Conservation (phyloP, 2,888 invertebrate genomes). For the Copidosoma aretas region DNA sequence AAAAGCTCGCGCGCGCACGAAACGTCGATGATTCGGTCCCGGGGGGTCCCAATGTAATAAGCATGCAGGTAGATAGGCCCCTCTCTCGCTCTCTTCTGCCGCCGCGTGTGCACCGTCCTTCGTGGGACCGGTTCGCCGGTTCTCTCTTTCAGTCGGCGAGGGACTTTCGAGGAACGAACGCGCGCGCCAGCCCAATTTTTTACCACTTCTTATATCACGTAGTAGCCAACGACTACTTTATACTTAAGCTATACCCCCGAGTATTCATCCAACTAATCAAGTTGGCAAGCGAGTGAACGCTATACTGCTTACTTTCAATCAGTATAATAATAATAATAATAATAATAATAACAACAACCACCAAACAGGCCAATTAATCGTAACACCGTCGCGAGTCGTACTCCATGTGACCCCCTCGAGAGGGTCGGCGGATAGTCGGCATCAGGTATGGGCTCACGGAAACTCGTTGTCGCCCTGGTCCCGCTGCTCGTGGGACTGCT, state of each 20-base stretch:
- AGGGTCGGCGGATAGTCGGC: not conserved
- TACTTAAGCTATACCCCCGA: no score
- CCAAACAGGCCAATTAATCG: no score
- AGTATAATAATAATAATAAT: no score
- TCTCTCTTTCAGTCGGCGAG: slow-evolving; percentile 1
- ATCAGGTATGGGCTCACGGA: slow-evolving; percentile 1
- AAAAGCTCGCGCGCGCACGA: no score
- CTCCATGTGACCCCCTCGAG: not conserved
- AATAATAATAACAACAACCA: no score
- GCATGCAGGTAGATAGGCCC: not conserved
- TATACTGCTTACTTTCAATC: no score
- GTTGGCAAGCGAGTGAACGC: no score
- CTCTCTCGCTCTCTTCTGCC: slow-evolving; percentile 23
- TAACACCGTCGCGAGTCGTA: not conserved
- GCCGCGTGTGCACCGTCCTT: not conserved
- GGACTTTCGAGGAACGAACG: not conserved
- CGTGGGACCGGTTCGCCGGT: not conserved
- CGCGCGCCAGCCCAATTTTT: not conserved
- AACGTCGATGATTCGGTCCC: not conserved
- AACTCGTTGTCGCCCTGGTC: not conserved
- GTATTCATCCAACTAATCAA: no score
- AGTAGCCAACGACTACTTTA: no score
- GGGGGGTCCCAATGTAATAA: not conserved
- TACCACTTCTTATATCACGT: no score
- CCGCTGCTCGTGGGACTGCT: not conserved